Base-by-base conservation (phyloP, 2,888 invertebrate species). In the Alsophila aescularia region DNA sequence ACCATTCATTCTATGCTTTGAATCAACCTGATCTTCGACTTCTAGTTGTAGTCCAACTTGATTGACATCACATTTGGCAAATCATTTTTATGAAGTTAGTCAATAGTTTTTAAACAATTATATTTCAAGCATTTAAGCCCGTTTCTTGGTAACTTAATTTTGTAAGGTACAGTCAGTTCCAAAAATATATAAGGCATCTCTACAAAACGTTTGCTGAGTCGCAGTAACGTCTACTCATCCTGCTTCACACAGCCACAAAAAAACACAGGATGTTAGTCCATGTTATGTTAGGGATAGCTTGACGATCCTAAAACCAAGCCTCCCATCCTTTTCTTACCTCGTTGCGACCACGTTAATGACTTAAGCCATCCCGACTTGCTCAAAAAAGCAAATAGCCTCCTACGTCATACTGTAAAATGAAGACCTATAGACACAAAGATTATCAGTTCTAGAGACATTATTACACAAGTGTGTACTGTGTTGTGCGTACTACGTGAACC, bases 371-470 rank as follows among this genome's bases (percentile, higher is more conserved):
- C 42, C 31, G 32, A 44, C 44, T 45, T 45, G 41, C 15, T 43
- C 34, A 8, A 24, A 24, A 24, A 39, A 21, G 43, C 53, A 55
- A 52, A 54, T 36, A 53, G 39, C 36, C 44, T 50, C 36, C 18
- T 14, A 42, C 44, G 54, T 54, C 52, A 54, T 34, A 40, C 16
- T 6, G 15, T 32, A 40, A 31, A 8, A 12, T 43, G 13, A 1
- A 13, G 34, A 77, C 69, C 76, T 71, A 77, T 67, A 74, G 75
- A 77, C 67, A 76, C 69, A 44, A 2, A 81, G 83, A 88, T 88
- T 86, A 90, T 85, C 83, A 85, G 78, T 87, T 88, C 87, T 85
- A 88, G 85, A 75, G 78, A 82, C 85, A 82, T 86, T n/a, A n/a
- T n/a, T 87, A 88, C 84, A 87, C 86, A 87, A 86, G 81, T 83